Conservation (phyloP, 1,140 invertebrate species). For the Drosophila repleta region DNA sequence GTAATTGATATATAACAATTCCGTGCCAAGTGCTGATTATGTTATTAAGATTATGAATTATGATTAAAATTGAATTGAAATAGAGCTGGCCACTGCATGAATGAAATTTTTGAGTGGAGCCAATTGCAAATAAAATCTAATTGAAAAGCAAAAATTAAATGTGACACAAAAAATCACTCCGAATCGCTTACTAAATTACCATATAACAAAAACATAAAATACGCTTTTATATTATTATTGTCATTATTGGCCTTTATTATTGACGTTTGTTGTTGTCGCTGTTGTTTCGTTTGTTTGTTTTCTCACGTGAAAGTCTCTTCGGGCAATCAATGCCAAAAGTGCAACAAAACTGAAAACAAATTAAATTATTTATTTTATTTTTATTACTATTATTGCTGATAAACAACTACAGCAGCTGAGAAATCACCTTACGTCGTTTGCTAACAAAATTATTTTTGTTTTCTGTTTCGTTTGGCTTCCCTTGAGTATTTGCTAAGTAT, state of each 20-base stretch:
- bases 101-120: slow-evolving; percentile 7
- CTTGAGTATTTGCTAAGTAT: slow-evolving; percentile 28
- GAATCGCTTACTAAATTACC: slow-evolving; percentile 38
- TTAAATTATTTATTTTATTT: slow-evolving; percentile 16
- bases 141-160: slow-evolving; percentile 39
- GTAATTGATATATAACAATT: slow-evolving; percentile 58
- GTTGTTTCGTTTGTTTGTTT: too few relatives aligned
- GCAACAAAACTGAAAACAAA: slow-evolving; percentile 18
- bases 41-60: slow-evolving; percentile 59
- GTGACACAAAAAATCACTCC: slow-evolving; percentile 34
- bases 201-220: slow-evolving; percentile 12
- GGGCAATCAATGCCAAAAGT: slow-evolving; percentile 27
- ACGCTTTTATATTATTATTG: slow-evolving; percentile 22
- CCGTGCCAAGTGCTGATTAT: slow-evolving; percentile 62
- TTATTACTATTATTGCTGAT: slow-evolving; percentile 27
- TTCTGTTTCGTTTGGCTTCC: slow-evolving; percentile 2
- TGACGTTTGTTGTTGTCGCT: slow-evolving; percentile 6
- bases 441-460: slow-evolving; percentile 11
- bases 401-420: slow-evolving; percentile 1
- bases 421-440: slow-evolving; percentile 19
- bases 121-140: slow-evolving; percentile 12
- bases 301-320: slow-evolving; percentile 1
- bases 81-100: slow-evolving; percentile 10
- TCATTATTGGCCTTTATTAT: slow-evolving; percentile 7
- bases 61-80: slow-evolving; percentile 58